Conservation (phyloP, 2,113 vertebrate genomes). For the Sclerurus mexicanus region DNA sequence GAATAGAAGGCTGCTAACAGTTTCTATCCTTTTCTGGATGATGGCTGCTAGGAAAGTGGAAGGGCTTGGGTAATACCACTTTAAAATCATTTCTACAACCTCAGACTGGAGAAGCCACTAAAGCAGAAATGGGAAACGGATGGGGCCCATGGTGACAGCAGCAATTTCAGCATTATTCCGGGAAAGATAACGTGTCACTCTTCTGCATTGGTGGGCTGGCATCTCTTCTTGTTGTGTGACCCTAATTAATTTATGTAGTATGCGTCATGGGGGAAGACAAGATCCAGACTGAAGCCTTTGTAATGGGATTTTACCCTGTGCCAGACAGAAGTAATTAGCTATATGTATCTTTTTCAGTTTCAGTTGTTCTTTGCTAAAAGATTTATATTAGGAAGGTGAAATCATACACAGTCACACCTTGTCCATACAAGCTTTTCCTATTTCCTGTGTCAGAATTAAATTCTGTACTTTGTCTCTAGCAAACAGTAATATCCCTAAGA, state of each 20-base stretch:
- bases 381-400: conserved; percentile 36
- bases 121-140: background rate
- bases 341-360: conserved; percentile 52
- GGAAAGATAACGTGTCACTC: background rate
- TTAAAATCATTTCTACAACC: background rate
- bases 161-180: background rate
- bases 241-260: conserved; percentile 38
- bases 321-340: conserved; percentile 53
- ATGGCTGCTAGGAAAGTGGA: background rate
- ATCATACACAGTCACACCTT: conserved; percentile 23
- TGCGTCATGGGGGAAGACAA: conserved; percentile 12
- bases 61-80: background rate
- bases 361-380: conserved; percentile 34
- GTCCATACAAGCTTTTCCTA: background rate
- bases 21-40: background rate
- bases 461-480: background rate
- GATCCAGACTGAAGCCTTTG: conserved; percentile 26
- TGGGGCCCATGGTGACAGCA: background rate
- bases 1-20: background rate
- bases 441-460: background rate
- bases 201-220: background rate
- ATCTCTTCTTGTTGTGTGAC: background rate
- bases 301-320: conserved; percentile 50
- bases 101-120: background rate
- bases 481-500: background rate